Conservation (phyloP, 2,888 invertebrate genomes). For the Bedellia somnulentella region DNA sequence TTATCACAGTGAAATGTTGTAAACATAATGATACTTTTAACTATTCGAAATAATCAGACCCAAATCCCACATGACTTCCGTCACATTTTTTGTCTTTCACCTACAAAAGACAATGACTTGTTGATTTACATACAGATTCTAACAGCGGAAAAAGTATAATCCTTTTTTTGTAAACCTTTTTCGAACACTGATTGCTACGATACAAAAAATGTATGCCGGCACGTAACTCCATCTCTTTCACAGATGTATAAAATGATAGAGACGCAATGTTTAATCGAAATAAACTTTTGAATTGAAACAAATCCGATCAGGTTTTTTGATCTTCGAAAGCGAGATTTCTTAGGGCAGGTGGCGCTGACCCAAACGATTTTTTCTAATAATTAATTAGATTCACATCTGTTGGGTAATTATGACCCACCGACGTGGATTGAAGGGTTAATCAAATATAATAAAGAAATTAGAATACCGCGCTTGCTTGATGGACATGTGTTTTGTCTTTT, state of each 20-base stretch:
- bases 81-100: conserved; percentile 12
- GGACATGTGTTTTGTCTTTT: conserved; percentile 32
- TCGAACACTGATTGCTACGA: too few species aligned
- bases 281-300: too few species aligned
- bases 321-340: conserved; percentile 47
- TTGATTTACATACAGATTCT: conserved; percentile 50
- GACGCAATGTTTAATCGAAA: too few species aligned
- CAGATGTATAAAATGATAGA: too few species aligned
- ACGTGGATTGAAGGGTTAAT: conserved; percentile 46
- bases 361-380: conserved; percentile 43
- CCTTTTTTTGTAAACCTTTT: conserved; percentile 14
- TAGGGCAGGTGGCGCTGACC: conserved; percentile 37
- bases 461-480: conserved; percentile 19
- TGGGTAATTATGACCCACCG: conserved; percentile 30
- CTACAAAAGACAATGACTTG: conserved; percentile 44
- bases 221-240: too few species aligned
- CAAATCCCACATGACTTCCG: conserved; percentile 34
- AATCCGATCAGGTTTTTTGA: too few species aligned
- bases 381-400: conserved; percentile 55
- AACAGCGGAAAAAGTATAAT: conserved; percentile 21
- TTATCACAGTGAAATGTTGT: too few species aligned
- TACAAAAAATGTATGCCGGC: too few species aligned
- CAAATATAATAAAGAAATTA: conserved; percentile 60
- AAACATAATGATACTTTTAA: background rate
- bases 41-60: conserved; percentile 11